Conservation (phyloP, 37 sponge, comb jelly and placozoan species). For the Cladorhizidae sp. region DNA sequence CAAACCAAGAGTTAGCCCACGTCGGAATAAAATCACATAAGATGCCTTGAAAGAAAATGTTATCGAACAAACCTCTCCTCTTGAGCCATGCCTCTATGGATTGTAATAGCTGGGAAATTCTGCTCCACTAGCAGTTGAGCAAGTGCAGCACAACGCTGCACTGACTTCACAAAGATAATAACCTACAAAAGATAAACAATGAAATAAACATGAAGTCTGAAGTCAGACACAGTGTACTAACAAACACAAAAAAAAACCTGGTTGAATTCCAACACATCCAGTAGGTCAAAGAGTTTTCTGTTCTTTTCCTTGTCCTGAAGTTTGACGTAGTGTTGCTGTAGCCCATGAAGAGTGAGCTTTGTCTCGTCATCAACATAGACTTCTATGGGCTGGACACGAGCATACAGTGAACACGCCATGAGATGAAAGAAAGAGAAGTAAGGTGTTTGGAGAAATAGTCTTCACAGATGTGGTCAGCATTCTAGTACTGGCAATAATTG, state of each 20-base stretch:
- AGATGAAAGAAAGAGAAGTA: neutral
- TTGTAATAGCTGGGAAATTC: constrained; percentile 91
- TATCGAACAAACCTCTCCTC: constrained; percentile 80
- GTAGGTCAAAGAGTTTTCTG: constrained; percentile 94
- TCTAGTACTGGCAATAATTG: no score
- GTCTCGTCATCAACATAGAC: constrained; percentile 98
- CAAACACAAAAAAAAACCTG: no score
- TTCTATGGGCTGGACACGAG: constrained; percentile 85
- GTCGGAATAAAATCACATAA: neutral
- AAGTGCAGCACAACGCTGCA: constrained; percentile 92
- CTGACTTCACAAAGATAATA: constrained; percentile 95
- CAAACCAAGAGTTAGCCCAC: constrained; percentile 40
- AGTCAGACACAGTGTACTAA: neutral
- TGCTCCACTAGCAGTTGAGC: constrained; percentile 91
- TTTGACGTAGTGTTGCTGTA: constrained; percentile 97
- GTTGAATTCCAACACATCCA: constrained; percentile 97
- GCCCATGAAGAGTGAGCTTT: constrained; percentile 97
- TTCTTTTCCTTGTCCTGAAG: constrained; percentile 98
- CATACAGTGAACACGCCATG: neutral
- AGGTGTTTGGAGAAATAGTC: neutral
- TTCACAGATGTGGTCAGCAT: no score
- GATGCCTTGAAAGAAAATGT: neutral
- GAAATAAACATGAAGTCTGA: neutral
- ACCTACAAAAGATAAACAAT: constrained; percentile 53
- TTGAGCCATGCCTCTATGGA: constrained; percentile 93